Evolutionary conservation across 2,797 vertebrate genomes (phyloP).

Genomic region (Chrysolophus pictus): DNA sequence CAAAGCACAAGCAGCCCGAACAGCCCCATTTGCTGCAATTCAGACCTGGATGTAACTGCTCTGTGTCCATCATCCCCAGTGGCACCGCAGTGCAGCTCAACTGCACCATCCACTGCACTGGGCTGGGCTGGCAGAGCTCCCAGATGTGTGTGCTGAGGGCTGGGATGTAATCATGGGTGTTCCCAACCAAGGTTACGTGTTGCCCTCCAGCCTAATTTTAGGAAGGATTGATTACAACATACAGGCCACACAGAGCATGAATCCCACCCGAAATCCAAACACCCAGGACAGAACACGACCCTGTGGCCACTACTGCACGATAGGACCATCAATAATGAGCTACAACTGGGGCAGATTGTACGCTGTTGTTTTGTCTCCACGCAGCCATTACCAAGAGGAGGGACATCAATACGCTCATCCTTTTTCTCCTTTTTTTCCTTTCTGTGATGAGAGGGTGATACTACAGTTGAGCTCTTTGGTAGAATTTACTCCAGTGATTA

Average conservation of each 20-base stretch:
- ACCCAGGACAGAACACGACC: rapidly evolving
- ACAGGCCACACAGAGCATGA: rapidly evolving
- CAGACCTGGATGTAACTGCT: rapidly evolving
- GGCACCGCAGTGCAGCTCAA: background rate
- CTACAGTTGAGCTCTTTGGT: constrained; percentile 1
- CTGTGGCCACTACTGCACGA: rapidly evolving
- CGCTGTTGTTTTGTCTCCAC: rapidly evolving
- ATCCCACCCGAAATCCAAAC: background rate
- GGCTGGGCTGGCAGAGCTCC: too few species aligned
- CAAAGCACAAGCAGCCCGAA: background rate
- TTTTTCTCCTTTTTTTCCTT: background rate
- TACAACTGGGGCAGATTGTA: rapidly evolving
- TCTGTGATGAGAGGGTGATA: background rate
- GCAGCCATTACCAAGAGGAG: background rate
- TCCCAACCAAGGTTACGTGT: rapidly evolving
- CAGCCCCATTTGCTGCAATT: rapidly evolving
- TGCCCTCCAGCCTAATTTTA: rapidly evolving
- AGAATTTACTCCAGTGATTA: constrained; percentile 69
- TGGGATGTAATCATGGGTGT: rapidly evolving
- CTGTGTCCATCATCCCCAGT: rapidly evolving
- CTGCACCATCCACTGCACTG: background rate
- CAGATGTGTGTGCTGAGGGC: too few species aligned
- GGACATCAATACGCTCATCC: background rate
- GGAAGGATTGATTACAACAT: background rate
- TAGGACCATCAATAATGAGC: rapidly evolving